Base-by-base conservation (phyloP, 2,113 vertebrate genomes). In the Phocoena sinus region DNA sequence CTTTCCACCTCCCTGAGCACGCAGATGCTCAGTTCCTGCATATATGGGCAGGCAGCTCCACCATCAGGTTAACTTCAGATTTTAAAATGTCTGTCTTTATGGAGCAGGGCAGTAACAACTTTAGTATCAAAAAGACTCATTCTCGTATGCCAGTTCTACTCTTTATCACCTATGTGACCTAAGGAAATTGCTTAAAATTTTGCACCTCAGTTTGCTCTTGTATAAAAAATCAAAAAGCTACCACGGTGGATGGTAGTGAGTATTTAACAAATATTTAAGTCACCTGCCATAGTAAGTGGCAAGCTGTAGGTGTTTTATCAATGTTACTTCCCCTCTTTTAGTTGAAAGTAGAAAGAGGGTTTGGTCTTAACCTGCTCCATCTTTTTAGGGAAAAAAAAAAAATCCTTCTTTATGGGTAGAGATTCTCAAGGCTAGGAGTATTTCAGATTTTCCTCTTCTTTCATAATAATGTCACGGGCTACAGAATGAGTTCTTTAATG, bases 271-370 rank as follows among this genome's bases (percentile, higher is more conserved):
- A 15, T 25, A 9, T 50, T 68, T 53, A 82, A 65, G 14, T 80
- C 15, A 53, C 11, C 23, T 58, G 41, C 10, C 28, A 25, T 0
- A 44, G 28, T 44, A 56, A 20, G 25, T 33, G 15, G 53, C 23
- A 74, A 18, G 14, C 13, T 28, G 5, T 21, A 6, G 3, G 9
- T 3, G 2, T 2, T 36, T 50, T 68, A 71, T 28, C 47, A 73
- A 71, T 56, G 12, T 33, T 81, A 80, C 8, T 79, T 80, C 6
- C 12, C 13, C 44, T 93, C 8, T 21, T 80, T 73, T 38, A 25
- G 41, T 88, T 65, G 58, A 83, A 82, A 86, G 44, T 17, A 87
- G 41, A 71, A 82, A 87, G 5, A 87, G 50, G 53, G 53, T 81
- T n/a, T 94, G 50, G 5, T 23, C 58, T 92, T 80, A 31, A 53